Percentiles rank a stretch among this genome's conserved stretches.
Conservation (phyloP, 2,797 vertebrate genomes). For the Ambastaia sidthimunki region DNA sequence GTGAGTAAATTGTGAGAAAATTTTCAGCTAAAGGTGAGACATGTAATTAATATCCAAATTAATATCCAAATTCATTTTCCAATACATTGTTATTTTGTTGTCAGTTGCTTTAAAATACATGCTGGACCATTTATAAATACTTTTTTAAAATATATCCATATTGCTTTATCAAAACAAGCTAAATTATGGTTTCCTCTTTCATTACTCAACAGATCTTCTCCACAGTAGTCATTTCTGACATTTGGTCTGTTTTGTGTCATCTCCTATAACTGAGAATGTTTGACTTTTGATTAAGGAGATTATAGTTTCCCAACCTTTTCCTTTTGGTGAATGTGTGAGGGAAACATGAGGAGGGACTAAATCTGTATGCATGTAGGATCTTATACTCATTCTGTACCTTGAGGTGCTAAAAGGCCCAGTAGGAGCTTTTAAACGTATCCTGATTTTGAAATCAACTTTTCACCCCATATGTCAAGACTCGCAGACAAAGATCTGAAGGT, state of each 20-base stretch:
- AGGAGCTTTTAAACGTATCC: slow-evolving; percentile 1
- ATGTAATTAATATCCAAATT: too few relatives aligned
- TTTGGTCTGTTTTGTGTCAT: slow-evolving; percentile 3
- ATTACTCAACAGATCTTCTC: too few relatives aligned
- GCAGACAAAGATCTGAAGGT: slow-evolving; percentile 23
- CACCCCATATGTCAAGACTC: slow-evolving; percentile 1
- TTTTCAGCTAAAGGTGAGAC: too few relatives aligned
- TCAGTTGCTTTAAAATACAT: too few relatives aligned
- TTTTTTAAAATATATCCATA: too few relatives aligned
- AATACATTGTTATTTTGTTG: too few relatives aligned
- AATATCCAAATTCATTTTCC: too few relatives aligned
- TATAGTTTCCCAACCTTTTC: slow-evolving; percentile 6
- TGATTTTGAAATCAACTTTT: slow-evolving; percentile 43
- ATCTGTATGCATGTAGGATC: slow-evolving; percentile 24
- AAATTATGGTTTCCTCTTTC: too few relatives aligned
- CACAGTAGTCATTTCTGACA: neutral
- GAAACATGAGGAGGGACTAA: slow-evolving; percentile 21
- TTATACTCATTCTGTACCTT: slow-evolving; percentile 13
- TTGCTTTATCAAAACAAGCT: too few relatives aligned
- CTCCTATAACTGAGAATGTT: neutral
- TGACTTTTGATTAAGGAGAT: slow-evolving; percentile 16
- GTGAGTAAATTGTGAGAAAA: too few relatives aligned
- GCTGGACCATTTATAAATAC: too few relatives aligned
- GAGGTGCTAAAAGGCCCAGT: slow-evolving; percentile 3
- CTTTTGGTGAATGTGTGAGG: neutral